A percentile compares a stretch with the other conserved stretches of the same genome.
Evolutionary conservation across 2,113 vertebrate genomes (phyloP).

Genomic region (Genyomyrus donnyi): DNA sequence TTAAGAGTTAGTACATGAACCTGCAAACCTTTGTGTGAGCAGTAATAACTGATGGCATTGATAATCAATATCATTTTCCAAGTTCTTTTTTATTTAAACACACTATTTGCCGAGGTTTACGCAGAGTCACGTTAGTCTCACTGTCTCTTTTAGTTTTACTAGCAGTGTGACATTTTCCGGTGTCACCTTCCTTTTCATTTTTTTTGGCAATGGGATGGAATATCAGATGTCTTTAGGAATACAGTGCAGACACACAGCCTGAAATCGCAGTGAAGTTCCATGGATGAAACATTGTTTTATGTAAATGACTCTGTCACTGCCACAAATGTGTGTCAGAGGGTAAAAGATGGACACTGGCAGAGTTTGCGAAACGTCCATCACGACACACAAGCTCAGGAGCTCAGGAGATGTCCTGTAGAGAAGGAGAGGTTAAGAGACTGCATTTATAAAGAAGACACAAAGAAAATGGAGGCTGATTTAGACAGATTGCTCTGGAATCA

Average conservation of each 20-base stretch:
- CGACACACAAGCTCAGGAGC: neutral
- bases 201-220: neutral
- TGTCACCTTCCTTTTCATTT: neutral
- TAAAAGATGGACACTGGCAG: neutral
- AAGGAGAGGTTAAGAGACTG: neutral
- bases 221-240: neutral
- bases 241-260: neutral
- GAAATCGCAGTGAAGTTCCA: neutral
- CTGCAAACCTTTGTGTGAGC: neutral
- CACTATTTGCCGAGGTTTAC: neutral
- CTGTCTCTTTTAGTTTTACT: neutral
- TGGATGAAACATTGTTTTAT: neutral
- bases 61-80: neutral
- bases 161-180: neutral
- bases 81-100: neutral
- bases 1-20: neutral
- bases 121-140: neutral
- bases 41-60: neutral
- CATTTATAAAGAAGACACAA: neutral
- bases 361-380: neutral
- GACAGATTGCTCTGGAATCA: neutral
- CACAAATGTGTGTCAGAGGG: neutral
- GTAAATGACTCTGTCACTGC: neutral
- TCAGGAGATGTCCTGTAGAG: neutral
- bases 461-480: neutral